These are phyloP conservation scores for Chalcosyrphus nemorum DNA, from an alignment of 2,888 invertebrate genomes.

Conservation along the genomic window DNA sequence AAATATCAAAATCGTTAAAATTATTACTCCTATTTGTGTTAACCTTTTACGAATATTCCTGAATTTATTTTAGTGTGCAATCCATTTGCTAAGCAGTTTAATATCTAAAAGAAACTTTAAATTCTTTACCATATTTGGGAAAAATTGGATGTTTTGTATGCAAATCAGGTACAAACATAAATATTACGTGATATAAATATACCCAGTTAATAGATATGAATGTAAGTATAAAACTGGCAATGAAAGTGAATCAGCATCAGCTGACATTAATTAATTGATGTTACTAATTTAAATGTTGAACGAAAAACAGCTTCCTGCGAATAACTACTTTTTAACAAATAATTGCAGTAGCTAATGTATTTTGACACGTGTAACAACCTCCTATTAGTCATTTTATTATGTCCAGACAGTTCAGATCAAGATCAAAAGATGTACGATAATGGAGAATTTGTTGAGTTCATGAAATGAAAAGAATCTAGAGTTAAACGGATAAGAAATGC, in stretches of 20 bases:
- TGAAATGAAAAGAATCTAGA: neutral
- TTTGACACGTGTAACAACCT: too few species aligned
- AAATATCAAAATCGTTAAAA: neutral
- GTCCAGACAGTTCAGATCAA: too few species aligned
- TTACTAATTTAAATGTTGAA: neutral
- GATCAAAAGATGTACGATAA: too few species aligned
- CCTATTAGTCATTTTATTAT: too few species aligned
- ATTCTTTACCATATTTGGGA: slow-evolving; percentile 16
- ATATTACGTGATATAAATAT: neutral
- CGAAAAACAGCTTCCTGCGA: neutral
- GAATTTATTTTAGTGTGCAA: neutral
- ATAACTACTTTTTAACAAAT: neutral
- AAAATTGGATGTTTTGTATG: slow-evolving; percentile 24
- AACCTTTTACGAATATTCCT: neutral
- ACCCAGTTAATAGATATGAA: too few species aligned
- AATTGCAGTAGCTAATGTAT: too few species aligned
- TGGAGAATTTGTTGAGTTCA: too few species aligned
- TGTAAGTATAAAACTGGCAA: too few species aligned
- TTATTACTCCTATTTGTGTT: neutral
- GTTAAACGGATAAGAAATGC: neutral
- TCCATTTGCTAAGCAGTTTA: neutral
- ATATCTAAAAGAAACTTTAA: neutral
- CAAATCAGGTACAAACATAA: slow-evolving; percentile 1
- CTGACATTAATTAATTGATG: slow-evolving; percentile 8
- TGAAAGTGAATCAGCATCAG: neutral